phyloP scores from a whole-genome alignment of 2,888 invertebrate genomes.

The Phyto melanocephala region DNA sequence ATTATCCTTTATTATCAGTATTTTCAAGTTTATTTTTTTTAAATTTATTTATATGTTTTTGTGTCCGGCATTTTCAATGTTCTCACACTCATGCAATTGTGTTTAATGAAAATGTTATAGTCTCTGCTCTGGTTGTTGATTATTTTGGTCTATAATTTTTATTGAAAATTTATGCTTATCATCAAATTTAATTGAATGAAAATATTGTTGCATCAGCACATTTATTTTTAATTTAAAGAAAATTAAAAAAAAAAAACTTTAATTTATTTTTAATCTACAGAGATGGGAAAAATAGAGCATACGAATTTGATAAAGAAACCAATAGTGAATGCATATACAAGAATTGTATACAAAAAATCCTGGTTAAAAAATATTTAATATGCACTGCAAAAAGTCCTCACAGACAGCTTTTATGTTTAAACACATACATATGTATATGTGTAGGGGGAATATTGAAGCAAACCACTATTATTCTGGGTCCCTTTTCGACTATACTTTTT shows the following conservation, averaged over 20 bases:
- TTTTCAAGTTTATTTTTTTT: background rate
- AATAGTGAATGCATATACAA: background rate
- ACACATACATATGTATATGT: no score
- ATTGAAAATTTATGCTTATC: slow-evolving; percentile 74
- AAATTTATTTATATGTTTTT: background rate
- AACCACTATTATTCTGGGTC: no score
- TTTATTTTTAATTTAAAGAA: slow-evolving; percentile 38
- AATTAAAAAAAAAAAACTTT: background rate
- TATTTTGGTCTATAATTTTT: slow-evolving; percentile 32
- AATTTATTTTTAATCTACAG: slow-evolving; percentile 27
- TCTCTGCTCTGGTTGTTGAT: background rate
- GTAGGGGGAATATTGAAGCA: no score
- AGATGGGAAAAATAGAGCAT: background rate
- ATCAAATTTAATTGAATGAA: slow-evolving; percentile 78
- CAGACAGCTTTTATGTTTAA: no score
- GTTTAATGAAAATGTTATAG: slow-evolving; percentile 16
- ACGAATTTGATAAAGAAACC: background rate
- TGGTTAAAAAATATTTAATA: background rate
- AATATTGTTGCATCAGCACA: slow-evolving; percentile 70
- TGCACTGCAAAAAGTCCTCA: background rate
- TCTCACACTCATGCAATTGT: background rate
- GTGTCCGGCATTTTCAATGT: background rate
- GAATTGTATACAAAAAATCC: background rate
- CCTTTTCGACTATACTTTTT: no score
- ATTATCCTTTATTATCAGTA: slow-evolving; percentile 5